Conservation (phyloP, 2,797 vertebrate species). For the Phataginus tetradactyla region DNA sequence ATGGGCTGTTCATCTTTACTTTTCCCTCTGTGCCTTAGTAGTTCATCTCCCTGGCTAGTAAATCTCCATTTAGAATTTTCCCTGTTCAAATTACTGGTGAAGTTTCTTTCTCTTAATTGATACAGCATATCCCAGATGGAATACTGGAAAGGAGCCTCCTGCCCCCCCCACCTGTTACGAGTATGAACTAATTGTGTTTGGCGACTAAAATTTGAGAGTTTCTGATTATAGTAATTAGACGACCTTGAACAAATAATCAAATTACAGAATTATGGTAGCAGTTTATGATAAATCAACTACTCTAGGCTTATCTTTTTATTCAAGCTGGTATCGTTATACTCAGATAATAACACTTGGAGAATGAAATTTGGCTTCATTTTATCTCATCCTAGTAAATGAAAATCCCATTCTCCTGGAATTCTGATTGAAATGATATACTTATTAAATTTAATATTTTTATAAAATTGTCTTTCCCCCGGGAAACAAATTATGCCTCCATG, state of each 20-base stretch:
- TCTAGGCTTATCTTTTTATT: neutral
- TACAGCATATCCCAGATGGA: neutral
- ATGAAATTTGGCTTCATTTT: constrained; percentile 7
- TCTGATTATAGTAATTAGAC: neutral
- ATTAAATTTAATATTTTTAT: constrained; percentile 4
- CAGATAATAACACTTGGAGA: neutral
- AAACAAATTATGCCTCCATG: neutral
- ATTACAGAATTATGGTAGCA: neutral
- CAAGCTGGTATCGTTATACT: neutral
- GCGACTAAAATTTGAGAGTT: neutral
- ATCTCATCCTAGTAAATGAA: neutral
- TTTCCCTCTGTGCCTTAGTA: neutral
- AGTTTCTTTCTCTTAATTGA: neutral
- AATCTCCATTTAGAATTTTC: neutral
- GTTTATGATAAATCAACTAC: neutral
- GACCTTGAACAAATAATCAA: neutral
- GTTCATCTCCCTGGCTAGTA: neutral
- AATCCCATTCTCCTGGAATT: neutral
- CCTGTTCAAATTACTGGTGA: neutral
- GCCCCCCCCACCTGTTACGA: neutral
- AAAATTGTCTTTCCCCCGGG: neutral
- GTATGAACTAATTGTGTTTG: neutral
- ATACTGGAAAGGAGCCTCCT: neutral
- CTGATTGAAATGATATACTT: neutral
- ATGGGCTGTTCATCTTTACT: neutral